A percentile compares a stretch with the other conserved stretches of the same genome.
Evolutionary conservation across 1,140 invertebrate species (phyloP).

Genomic region (Drosophila navojoa): DNA sequence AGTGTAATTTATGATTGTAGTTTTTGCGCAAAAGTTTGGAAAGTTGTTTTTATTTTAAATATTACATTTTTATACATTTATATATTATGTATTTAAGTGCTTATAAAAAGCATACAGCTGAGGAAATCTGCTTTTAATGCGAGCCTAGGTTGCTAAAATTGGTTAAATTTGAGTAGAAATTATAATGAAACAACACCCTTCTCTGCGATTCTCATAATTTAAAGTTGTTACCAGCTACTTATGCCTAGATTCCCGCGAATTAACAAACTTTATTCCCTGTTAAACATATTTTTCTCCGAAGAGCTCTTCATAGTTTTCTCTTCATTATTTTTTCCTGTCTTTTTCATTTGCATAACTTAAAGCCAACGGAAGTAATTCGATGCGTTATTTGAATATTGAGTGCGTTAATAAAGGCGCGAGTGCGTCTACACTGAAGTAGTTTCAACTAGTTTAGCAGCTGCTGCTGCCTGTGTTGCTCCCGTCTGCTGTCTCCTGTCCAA

Average conservation of each 20-base stretch:
- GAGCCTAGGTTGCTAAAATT: too few relatives aligned
- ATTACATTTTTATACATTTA: neutral
- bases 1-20: slow-evolving; percentile 64
- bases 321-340: too few relatives aligned
- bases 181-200: neutral
- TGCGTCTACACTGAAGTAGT: slow-evolving; percentile 35
- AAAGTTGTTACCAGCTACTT: neutral
- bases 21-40: slow-evolving; percentile 39
- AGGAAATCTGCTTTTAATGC: too few relatives aligned
- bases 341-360: too few relatives aligned
- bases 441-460: slow-evolving; percentile 21
- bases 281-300: too few relatives aligned
- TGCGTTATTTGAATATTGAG: neutral
- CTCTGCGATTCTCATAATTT: neutral
- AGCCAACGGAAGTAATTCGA: neutral
- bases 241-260: too few relatives aligned
- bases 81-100: neutral
- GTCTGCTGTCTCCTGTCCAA: neutral
- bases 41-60: slow-evolving; percentile 1
- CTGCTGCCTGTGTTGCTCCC: neutral
- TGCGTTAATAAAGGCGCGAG: neutral
- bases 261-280: too few relatives aligned
- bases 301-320: too few relatives aligned
- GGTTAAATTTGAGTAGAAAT: too few relatives aligned
- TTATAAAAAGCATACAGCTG: neutral